Evolutionary conservation across 2,888 invertebrate species (phyloP).

Genomic region (Tromatobia lineatoria): DNA sequence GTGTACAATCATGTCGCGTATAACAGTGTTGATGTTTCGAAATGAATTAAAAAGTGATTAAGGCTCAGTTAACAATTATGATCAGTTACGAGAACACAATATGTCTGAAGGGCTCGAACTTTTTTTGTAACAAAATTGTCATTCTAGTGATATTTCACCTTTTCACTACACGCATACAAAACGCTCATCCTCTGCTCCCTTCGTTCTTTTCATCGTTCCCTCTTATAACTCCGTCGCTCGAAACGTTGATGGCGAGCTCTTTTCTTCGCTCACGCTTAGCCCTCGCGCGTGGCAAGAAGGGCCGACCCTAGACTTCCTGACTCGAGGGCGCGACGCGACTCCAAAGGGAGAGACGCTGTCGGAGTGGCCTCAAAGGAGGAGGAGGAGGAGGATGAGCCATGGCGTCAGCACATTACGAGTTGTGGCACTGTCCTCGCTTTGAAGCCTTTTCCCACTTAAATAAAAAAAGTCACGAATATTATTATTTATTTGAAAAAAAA

Average conservation of each 20-base stretch:
- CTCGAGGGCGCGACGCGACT: constrained; percentile 60
- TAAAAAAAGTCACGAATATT: not conserved
- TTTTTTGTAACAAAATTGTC: constrained; percentile 33
- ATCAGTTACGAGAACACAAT: not conserved
- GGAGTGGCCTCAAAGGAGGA: constrained; percentile 63
- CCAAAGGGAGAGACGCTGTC: constrained; percentile 54
- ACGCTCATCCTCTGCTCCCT: constrained; percentile 34
- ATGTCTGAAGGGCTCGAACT: constrained; percentile 64
- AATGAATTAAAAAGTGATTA: not conserved
- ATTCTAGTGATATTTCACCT: constrained; percentile 29
- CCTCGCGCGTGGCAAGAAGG: constrained; percentile 68
- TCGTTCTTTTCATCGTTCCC: constrained; percentile 76
- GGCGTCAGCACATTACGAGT: constrained; percentile 65
- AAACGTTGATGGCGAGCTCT: constrained; percentile 64
- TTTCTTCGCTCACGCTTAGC: constrained; percentile 77
- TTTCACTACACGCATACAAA: constrained; percentile 26
- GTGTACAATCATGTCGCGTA: too few species aligned
- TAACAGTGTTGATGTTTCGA: too few species aligned
- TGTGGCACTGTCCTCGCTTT: constrained; percentile 36
- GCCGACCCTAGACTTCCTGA: constrained; percentile 65
- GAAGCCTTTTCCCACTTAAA: constrained; percentile 21
- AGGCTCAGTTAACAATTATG: not conserved
- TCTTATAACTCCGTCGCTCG: constrained; percentile 66
- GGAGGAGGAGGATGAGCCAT: constrained; percentile 61
- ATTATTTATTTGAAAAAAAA: too few species aligned